phyloP scores from a whole-genome alignment of 2,888 invertebrate genomes.

The Drosophila incognita region DNA sequence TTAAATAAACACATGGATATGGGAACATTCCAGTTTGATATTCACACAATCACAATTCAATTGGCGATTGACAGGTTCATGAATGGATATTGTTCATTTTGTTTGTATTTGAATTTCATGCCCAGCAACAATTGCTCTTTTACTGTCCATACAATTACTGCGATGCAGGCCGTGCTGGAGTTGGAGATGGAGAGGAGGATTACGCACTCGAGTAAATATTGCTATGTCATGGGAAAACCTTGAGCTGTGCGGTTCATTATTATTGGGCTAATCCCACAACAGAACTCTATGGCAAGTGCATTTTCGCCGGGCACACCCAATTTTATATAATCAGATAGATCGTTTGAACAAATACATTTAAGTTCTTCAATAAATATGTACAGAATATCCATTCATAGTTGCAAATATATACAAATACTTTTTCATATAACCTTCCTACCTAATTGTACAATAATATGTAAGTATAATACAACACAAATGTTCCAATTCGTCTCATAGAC shows the following conservation, averaged over 20 bases:
- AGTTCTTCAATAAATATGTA: constrained; percentile 3
- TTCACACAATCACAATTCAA: constrained; percentile 71
- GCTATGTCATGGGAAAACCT: constrained; percentile 73
- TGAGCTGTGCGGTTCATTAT: constrained; percentile 69
- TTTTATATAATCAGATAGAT: constrained; percentile 23
- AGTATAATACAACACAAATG: background rate
- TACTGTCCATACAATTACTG: constrained; percentile 53
- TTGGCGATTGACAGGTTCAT: constrained; percentile 80
- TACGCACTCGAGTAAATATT: constrained; percentile 71
- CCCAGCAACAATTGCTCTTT: constrained; percentile 74
- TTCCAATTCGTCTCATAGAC: background rate
- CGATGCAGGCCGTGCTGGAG: constrained; percentile 30
- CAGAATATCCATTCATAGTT: background rate
- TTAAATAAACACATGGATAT: constrained; percentile 69
- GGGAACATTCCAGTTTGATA: constrained; percentile 48
- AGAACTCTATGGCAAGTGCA: constrained; percentile 58
- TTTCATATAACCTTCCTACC: background rate
- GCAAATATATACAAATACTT: background rate
- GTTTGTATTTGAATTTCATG: constrained; percentile 74
- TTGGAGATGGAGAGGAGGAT: constrained; percentile 47
- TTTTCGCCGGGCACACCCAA: constrained; percentile 15
- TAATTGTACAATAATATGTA: constrained; percentile 8
- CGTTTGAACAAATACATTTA: constrained; percentile 9
- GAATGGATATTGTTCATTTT: constrained; percentile 72
- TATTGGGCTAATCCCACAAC: constrained; percentile 65